These are phyloP conservation scores for Pygoscelis adeliae DNA, from an alignment of 2,113 vertebrate species.

Conservation along the genomic window DNA sequence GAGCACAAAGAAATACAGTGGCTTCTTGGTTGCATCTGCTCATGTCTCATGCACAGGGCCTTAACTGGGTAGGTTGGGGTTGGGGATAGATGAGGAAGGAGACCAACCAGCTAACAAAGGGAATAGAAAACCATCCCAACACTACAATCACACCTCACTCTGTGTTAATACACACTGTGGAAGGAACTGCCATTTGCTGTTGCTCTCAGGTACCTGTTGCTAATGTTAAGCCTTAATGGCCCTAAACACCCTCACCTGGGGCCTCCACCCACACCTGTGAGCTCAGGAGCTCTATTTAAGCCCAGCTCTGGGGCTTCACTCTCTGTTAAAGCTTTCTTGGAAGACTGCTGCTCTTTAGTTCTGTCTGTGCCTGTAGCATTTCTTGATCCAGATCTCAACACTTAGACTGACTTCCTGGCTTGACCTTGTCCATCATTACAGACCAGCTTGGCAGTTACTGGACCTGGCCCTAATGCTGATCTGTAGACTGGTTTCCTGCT, in stretches of 20 bases:
- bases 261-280: background rate
- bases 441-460: rapidly evolving
- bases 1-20: background rate
- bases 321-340: rapidly evolving
- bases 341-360: rapidly evolving
- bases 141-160: background rate
- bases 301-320: rapidly evolving
- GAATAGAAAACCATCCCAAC: background rate
- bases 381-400: rapidly evolving
- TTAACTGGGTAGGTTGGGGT: background rate
- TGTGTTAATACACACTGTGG: background rate
- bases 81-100: background rate
- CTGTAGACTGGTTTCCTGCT: background rate
- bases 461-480: background rate
- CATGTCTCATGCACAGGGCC: rapidly evolving
- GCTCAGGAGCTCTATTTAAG: background rate
- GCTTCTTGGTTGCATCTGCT: background rate
- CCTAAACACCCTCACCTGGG: background rate
- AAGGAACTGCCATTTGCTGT: background rate
- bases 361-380: rapidly evolving
- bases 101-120: background rate
- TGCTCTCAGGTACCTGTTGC: background rate
- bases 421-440: rapidly evolving
- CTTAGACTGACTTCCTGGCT: rapidly evolving
- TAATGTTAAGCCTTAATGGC: background rate